These are phyloP conservation scores for Syrphus vitripennis DNA, from an alignment of 2,888 invertebrate genomes.

Conservation along the genomic window DNA sequence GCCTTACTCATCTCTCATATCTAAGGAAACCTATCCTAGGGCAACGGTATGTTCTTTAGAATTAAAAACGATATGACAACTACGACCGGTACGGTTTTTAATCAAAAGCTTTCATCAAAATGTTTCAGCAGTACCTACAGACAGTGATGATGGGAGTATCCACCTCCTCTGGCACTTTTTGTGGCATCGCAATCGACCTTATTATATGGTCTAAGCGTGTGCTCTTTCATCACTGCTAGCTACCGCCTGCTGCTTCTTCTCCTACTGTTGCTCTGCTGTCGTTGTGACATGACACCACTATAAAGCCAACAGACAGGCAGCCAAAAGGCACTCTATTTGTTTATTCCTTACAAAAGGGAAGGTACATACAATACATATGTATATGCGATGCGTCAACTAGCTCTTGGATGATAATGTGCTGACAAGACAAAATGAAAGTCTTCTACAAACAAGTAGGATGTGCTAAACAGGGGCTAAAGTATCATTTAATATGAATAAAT, in stretches of 20 bases:
- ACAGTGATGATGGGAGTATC: not conserved
- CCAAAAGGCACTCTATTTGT: constrained; percentile 20
- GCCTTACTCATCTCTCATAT: not conserved
- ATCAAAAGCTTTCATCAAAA: constrained; percentile 31
- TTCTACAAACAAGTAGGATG: constrained; percentile 1
- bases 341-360: constrained; percentile 2
- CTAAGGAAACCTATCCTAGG: constrained; percentile 1
- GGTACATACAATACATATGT: not conserved
- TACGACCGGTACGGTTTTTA: constrained; percentile 8
- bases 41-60: constrained; percentile 10
- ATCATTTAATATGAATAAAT: not conserved
- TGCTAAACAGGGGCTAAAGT: not conserved
- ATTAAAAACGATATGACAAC: constrained; percentile 26
- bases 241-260: not conserved
- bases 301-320: constrained; percentile 22
- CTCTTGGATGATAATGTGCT: constrained; percentile 1
- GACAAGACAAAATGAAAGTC: constrained; percentile 9
- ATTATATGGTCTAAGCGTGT: constrained; percentile 11
- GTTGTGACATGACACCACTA: constrained; percentile 19
- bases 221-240: not conserved
- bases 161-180: constrained; percentile 1
- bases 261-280: not conserved
- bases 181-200: constrained; percentile 23
- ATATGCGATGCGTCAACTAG: not conserved
- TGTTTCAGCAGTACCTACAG: not conserved